Evolutionary conservation across 2,797 vertebrate species (phyloP), one percentile per base, ranked within the genome.

Genomic region (Danionella dracula): DNA sequence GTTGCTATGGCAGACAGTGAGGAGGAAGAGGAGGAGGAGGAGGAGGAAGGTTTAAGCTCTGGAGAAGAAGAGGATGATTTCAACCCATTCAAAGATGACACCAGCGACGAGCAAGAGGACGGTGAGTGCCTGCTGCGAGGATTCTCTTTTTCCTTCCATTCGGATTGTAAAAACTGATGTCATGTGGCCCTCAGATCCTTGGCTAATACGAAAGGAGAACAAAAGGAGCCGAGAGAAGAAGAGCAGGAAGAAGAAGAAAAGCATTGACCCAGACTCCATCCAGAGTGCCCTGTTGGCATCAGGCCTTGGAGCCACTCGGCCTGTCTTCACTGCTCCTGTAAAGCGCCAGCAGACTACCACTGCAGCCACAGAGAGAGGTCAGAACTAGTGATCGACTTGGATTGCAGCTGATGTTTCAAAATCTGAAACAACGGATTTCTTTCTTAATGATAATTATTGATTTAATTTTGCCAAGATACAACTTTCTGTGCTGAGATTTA

Each of bases 271-370:
- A 10, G 97, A 99, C 85, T 99, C 95, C 16, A 98, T 99, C 87
- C 96, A 99, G 85, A 99, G 97, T 95, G 96, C 97, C 93, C 95
- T 99, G 93, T 84, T 99, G 86, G 97, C 97, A 48, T 99, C 96
- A 12, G 97, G 96, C 60, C 90, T 99, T 4, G 95, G 95, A 76
- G 95, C 94, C 59, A 96, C 91, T 76, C 87, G 94, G 42, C 95
- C 94, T 2, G 88, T 91, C 44, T 98, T 99, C 73, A 93, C 93
- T 41, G 86, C 94, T 34, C 76, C 91, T 0, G 83, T 92, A 34
- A 88, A 87, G 68, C 74, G 89, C 13, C 76, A 87, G 45, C 86
- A 81, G 73, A 31, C 70, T 56, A 23, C 70, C 0, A 23, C 71
- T 44, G 4, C 21, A 42, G 44, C 70, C 19, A 51, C 71, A 74